Base-by-base conservation (phyloP, 2,888 invertebrate genomes). In the Epistrophe grossulariae region DNA sequence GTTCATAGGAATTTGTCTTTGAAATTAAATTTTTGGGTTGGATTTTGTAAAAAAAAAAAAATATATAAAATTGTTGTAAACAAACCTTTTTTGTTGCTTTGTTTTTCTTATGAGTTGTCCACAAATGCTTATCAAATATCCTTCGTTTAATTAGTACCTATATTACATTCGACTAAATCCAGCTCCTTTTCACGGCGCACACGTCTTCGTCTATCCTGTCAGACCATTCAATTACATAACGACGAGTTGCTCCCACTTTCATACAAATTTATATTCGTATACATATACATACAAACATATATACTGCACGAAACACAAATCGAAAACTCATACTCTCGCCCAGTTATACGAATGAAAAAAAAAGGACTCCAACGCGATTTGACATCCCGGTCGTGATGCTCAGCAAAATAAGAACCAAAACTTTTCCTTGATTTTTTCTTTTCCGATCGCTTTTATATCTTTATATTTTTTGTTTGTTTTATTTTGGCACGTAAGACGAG, bases 61-160 rank as follows among this genome's bases (percentile, higher is more conserved):
- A 40, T 6, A 1, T n/a, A 8, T 13, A 52, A 7, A 24, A 52
- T 8, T 10, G 10, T 48, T 78, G 77, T 85, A 82, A 82, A 85
- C 85, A 82, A 79, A 85, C 85, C 85, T 85, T 85, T 85, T 82
- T 45, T 45, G 81, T 82, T 82, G 73, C 74, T 70, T 68, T 73
- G 0, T 17, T 17, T 10, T 48, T 40, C 19, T n/a, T 17, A 24
- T 24, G 24, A 24, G 4, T 35, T 13, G 15, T 35, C 43, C 40
- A 24, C 15, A 71, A 72, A 78, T 64, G 57, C 71, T 76, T 43
- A 57, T 83, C 70, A 70, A 74, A 70, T 74, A 84, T 79, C 66
- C 73, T 66, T 66, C 43, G 17, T 35, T 68, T 62, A 60, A 66
- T 82, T 72, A 72, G 28, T 73, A 35, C n/a, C n/a, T n/a, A n/a